Evolutionary conservation across 2,797 vertebrate genomes (phyloP), one percentile per base, ranked within the genome.

Genomic region (Propithecus deckenii): DNA sequence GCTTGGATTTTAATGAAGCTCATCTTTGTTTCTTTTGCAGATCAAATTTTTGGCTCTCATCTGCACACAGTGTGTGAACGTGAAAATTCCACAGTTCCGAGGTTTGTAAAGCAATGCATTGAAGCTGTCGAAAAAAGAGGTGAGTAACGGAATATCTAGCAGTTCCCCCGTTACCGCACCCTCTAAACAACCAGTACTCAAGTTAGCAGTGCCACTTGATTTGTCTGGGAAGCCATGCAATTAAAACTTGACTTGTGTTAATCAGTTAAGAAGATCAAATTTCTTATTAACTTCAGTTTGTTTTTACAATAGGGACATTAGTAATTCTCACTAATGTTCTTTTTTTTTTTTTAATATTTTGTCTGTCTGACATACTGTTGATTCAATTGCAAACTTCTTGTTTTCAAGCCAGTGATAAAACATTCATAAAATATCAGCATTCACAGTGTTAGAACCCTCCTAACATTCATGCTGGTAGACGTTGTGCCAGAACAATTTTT

Each of bases 1-100:
- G 85, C 95, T 92, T 97, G 84, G 97, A 96, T 98, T 98, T 97
- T 98, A 98, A 97, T 98, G 96, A 96, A 97, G 90, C 95, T 98
- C 97, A 97, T 95, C 98, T 97, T 93, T 97, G 96, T 97, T 98
- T 96, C 78, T 89, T 98, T 97, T 89, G 63, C 96, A 99, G 99
- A 99, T 98, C 99, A 99, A 98, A 99, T 99, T 94, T 99, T 99
- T 96, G 99, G 99, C 97, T 99, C 99, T 98, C 99, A 99, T 97
- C 98, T 99, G 97, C 98, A 98, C 87, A 98, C 98, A 55, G 99
- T 99, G 81, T 99, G 99, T 91, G 98, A 99, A 92, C 99, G 99
- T 0, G 99, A 99, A 98, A 99, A 99, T 98, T 99, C 99, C 92
- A 99, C 99, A 1, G 99, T 99, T 76, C 99, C 99, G 2, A 97